Evolutionary conservation across 2,797 vertebrate species (phyloP), one percentile per base, ranked within the genome.

Genomic region (Hozukius guyotensis): DNA sequence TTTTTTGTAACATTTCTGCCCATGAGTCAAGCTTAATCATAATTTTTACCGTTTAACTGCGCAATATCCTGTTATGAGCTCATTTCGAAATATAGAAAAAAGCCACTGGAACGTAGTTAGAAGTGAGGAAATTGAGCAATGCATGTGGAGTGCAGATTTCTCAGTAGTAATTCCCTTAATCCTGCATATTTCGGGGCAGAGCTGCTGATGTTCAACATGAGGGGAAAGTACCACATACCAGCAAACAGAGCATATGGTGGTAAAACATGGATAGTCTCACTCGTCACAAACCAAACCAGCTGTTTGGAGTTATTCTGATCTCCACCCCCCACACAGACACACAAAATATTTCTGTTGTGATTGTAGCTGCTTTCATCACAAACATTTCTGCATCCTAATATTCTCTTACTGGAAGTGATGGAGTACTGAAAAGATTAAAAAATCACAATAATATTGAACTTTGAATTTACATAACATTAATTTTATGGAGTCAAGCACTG

Each of bases 301-400:
- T 87, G 90, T 91, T 88, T 91, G 85, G 86, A 88, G 64, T 89
- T 83, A 81, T 79, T 93, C 75, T 88, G 14, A 66, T 83, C 60
- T 60, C 55, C 46, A 73, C 36, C 81, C 84, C 87, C 82, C 77
- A 46, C 79, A 62, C 10, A 70, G 69, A 49, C 13, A 65, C 81
- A 64, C 18, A 20, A 78, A 77, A 76, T 70, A 67, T 59, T 72
- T 73, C 42, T 71, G 25, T 32, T 70, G 36, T 78, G 69, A 84
- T 64, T 78, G 69, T 65, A 32, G 31, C 66, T 46, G 55, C 24
- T 10, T 66, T 80, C 6, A 24, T 83, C 75, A 59, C 34, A 72
- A 69, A 22, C 25, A 60, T 84, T 22, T 62, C 16, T 27, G 36
- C 22, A 22, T 56, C n/a, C 12, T 60, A 24, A 68, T 57, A 60